phyloP scores from a whole-genome alignment of 2,113 vertebrate species.

The Chinchilla lanigera region DNA sequence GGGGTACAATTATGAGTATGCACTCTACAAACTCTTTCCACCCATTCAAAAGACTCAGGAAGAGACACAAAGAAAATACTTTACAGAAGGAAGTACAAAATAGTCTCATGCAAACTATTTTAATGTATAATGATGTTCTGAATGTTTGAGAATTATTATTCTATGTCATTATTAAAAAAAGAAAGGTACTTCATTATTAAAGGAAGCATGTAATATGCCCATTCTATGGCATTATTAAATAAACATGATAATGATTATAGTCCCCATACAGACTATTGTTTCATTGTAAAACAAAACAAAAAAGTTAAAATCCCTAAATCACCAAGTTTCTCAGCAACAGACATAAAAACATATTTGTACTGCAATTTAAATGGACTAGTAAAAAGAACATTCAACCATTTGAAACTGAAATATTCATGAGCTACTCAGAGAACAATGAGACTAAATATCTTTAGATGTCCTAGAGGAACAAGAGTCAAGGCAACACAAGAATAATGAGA shows the following conservation, averaged over 20 bases:
- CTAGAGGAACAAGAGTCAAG: constrained; percentile 83
- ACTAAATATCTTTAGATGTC: constrained; percentile 83
- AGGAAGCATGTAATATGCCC: not conserved
- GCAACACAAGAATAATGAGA: constrained; percentile 79
- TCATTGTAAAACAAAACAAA: not conserved
- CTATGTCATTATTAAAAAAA: constrained; percentile 16
- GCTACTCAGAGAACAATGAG: constrained; percentile 85
- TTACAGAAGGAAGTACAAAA: not conserved
- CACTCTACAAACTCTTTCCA: not conserved
- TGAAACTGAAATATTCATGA: constrained; percentile 89
- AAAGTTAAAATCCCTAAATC: constrained; percentile 43
- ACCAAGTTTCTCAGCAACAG: constrained; percentile 59
- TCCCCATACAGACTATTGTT: not conserved
- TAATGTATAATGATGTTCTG: not conserved
- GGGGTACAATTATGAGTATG: not conserved
- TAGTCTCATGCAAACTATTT: not conserved
- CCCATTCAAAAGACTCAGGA: not conserved
- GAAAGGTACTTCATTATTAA: not conserved
- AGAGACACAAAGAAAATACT: constrained; percentile 2
- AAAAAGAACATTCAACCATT: constrained; percentile 85
- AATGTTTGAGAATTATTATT: constrained; percentile 54
- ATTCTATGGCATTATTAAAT: not conserved
- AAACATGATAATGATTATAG: not conserved
- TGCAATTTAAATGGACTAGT: constrained; percentile 84
- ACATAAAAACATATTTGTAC: constrained; percentile 81